These are phyloP conservation scores for Eumeta japonica DNA, from an alignment of 1,140 invertebrate genomes.

Conservation along the genomic window DNA sequence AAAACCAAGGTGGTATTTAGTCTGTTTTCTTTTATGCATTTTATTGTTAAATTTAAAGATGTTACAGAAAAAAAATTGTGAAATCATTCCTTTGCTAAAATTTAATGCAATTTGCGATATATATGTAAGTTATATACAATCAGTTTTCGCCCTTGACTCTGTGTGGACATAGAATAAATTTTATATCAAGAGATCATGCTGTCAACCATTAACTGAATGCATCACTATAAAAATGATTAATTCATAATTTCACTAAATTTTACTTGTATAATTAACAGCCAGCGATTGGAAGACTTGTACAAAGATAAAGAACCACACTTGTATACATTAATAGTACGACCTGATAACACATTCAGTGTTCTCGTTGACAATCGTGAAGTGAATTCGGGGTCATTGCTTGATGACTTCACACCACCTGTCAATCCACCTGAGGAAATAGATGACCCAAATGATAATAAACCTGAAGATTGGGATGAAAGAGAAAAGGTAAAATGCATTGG, in stretches of 20 bases:
- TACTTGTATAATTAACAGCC: conserved; percentile 40
- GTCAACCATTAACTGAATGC: not conserved
- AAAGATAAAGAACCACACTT: conserved; percentile 95
- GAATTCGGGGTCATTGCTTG: conserved; percentile 82
- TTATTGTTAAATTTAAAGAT: too few relatives aligned
- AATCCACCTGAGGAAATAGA: conserved; percentile 95
- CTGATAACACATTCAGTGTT: conserved; percentile 82
- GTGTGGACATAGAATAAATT: not conserved
- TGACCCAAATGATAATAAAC: conserved; percentile 88
- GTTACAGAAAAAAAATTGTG: too few relatives aligned
- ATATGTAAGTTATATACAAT: too few relatives aligned
- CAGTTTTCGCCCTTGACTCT: too few relatives aligned
- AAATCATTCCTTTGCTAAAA: too few relatives aligned
- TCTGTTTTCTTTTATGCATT: conserved; percentile 1
- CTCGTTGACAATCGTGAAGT: conserved; percentile 74
- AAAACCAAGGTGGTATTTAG: conserved; percentile 67
- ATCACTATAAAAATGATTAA: not conserved
- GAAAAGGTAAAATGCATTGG: conserved; percentile 67
- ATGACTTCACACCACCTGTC: conserved; percentile 89
- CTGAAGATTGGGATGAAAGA: conserved; percentile 94
- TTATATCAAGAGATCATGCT: not conserved
- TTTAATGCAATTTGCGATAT: too few relatives aligned
- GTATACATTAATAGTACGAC: conserved; percentile 85
- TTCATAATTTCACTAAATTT: too few relatives aligned
- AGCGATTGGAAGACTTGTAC: conserved; percentile 84